phyloP scores from a whole-genome alignment of 2,797 vertebrate species.

The Babyrousa celebensis region DNA sequence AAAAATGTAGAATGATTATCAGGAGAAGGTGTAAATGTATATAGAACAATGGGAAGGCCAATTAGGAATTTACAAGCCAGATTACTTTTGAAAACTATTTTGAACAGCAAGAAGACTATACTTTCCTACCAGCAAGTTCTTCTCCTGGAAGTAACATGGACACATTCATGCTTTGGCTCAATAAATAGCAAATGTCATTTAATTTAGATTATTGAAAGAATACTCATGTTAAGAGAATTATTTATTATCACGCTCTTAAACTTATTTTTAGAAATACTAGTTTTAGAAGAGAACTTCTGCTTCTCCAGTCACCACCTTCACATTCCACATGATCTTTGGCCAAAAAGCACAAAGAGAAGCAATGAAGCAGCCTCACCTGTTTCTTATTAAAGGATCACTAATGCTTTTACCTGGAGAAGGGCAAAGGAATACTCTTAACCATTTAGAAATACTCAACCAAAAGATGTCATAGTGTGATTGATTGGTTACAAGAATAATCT shows the following conservation, averaged over 20 bases:
- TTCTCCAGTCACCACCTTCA: not conserved
- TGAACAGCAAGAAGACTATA: not conserved
- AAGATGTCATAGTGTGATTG: not conserved
- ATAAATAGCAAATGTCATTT: not conserved
- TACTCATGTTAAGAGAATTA: not conserved
- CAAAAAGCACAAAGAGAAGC: constrained; percentile 55
- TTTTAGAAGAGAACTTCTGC: constrained; percentile 11
- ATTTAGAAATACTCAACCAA: not conserved
- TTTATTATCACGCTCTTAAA: constrained; percentile 1
- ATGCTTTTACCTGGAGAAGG: not conserved
- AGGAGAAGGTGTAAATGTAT: constrained; percentile 34
- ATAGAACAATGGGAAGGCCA: constrained; percentile 1
- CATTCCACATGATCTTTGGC: not conserved
- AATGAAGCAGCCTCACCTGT: not conserved
- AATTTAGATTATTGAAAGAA: constrained; percentile 61
- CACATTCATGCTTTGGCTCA: constrained; percentile 49
- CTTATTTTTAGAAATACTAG: constrained; percentile 31
- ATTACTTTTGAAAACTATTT: constrained; percentile 66
- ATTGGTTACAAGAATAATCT: not conserved
- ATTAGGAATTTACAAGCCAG: constrained; percentile 25
- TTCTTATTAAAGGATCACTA: not conserved
- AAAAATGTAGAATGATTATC: constrained; percentile 27
- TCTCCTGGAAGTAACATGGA: constrained; percentile 4
- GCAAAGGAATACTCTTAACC: not conserved
- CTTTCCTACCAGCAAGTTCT: not conserved